Evolutionary conservation across 1,140 invertebrate genomes (phyloP), one percentile per base, ranked within the genome.

Genomic region (Anagrus nilaparvatae): DNA sequence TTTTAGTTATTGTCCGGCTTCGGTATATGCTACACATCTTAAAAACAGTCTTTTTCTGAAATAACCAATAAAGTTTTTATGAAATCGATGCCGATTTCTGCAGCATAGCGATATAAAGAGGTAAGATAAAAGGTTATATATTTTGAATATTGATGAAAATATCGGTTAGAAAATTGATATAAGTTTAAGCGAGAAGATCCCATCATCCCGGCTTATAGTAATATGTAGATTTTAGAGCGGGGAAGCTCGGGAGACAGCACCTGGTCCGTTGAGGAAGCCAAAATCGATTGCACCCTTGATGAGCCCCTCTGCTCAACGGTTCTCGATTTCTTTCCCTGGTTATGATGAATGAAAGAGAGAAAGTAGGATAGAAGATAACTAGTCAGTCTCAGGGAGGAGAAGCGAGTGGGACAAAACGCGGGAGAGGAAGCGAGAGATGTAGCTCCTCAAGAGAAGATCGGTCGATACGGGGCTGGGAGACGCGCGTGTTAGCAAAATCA

Each of bases 1-100:
- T 66, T 66, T 63, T 64, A 65, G 63, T 65, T 60, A 59, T 60
- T n/a, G 61, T 60, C 59, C 62, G 64, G 61, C 59, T 65, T 60
- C 59, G 61, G 55, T 55, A n/a, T n/a, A n/a, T n/a, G n/a, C n/a
- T n/a, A n/a, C n/a, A n/a, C n/a, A n/a, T n/a, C n/a, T n/a, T n/a
- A n/a, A n/a, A n/a, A n/a, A n/a, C n/a, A n/a, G n/a, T n/a, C n/a
- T n/a, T n/a, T n/a, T n/a, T n/a, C n/a, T n/a, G n/a, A n/a, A n/a
- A n/a, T n/a, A n/a, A n/a, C n/a, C n/a, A n/a, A n/a, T n/a, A n/a
- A n/a, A n/a, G n/a, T n/a, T n/a, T n/a, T n/a, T n/a, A n/a, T n/a
- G n/a, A n/a, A n/a, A n/a, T n/a, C n/a, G n/a, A n/a, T n/a, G n/a
- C n/a, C n/a, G n/a, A n/a, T n/a, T n/a, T n/a, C n/a, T n/a, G n/a